Evolutionary conservation across 2,888 invertebrate genomes (phyloP), one percentile per base, ranked within the genome.

Genomic region (Liopterus haemorrhoidalis): DNA sequence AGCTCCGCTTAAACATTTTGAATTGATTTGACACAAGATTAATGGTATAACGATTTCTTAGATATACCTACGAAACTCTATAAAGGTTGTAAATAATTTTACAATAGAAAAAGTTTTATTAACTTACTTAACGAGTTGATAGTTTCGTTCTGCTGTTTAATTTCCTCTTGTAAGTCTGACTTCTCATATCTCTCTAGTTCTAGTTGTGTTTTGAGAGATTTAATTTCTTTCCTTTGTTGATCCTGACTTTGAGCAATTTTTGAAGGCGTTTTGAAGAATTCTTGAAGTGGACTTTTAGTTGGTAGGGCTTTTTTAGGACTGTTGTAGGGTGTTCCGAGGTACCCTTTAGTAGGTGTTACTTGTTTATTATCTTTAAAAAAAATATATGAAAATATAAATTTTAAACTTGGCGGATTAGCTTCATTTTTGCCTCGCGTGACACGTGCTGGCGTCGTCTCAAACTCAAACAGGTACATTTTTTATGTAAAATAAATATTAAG

Each of bases 101-200:
- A 15, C n/a, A 8, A 12, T 4, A 38, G 15, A 16, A 36, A 9
- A 42, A n/a, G n/a, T n/a, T n/a, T n/a, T n/a, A n/a, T n/a, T 2
- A 8, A 46, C 63, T 65, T 64, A 71, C 79, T 67, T 24, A 81
- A 60, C 55, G 72, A 74, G 43, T 73, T 68, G 49, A 77, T 64
- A 54, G 70, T 75, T 24, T 70, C 66, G 43, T 74, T 71, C 24
- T 75, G 74, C 32, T 69, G 65, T 19, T 68, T 64, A 1, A 82
- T 57, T 55, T 81, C 80, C 20, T 79, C 77, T 45, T 76, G 75
- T 12, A 82, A 57, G 54, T 76, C 79, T 44, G 70, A 71, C 39
- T 78, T 76, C 54, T 82, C 81, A 57, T 75, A 78, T 25, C 74
- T 67, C 59, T 80, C 77, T 0, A 75, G 70, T 51, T 81, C 80